A percentile compares a stretch with the other conserved stretches of the same genome.
These are phyloP conservation scores for Palythoa grandiflora DNA, from an alignment of 92 coral and sea anemone genomes.

Conservation along the genomic window DNA sequence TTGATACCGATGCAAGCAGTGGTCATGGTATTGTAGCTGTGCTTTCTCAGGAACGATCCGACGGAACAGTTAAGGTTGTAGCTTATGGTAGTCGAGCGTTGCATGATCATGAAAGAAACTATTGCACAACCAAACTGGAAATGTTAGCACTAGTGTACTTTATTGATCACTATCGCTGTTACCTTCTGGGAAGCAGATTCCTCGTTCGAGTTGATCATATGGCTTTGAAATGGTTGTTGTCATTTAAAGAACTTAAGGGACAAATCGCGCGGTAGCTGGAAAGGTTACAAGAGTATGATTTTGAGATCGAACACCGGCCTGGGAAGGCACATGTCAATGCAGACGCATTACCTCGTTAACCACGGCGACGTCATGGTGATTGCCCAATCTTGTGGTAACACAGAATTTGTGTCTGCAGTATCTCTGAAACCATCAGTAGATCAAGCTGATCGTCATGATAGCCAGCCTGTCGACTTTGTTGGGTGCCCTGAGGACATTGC, in stretches of 20 bases:
- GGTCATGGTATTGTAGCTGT: too few species aligned
- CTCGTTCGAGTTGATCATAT: too few species aligned
- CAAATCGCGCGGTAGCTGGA: neutral
- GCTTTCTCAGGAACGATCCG: too few species aligned
- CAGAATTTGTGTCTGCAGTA: neutral
- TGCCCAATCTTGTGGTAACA: neutral
- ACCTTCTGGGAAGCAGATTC: too few species aligned
- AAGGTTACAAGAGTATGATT: neutral
- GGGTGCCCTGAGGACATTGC: slow-evolving; percentile 51
- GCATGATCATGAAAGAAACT: too few species aligned
- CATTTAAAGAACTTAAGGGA: neutral
- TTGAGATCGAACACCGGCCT: neutral
- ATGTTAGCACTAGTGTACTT: too few species aligned
- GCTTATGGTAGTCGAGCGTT: too few species aligned
- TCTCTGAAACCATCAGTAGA: neutral
- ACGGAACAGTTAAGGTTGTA: too few species aligned
- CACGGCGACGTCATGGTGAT: neutral
- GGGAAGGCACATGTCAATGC: neutral
- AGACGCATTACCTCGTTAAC: neutral
- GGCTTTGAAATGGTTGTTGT: too few species aligned
- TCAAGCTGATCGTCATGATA: neutral
- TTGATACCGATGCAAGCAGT: too few species aligned
- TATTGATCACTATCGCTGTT: too few species aligned
- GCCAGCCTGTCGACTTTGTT: neutral
- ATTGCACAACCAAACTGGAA: too few species aligned